Evolutionary conservation across 1,140 invertebrate species (phyloP), one percentile per base, ranked within the genome.

Genomic region (Panonychus citri): DNA sequence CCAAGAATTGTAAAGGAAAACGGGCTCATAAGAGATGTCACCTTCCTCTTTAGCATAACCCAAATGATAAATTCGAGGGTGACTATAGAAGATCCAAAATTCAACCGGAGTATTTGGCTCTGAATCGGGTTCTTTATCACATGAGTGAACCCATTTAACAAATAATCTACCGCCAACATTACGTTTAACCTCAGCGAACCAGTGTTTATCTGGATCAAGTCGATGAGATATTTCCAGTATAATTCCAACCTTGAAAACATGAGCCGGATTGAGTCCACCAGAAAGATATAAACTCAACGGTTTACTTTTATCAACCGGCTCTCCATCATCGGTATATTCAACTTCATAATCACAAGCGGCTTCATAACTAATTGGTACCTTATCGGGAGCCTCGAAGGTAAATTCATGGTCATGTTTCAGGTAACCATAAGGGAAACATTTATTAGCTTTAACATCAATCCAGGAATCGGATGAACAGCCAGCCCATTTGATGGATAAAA

Each of bases 121-220:
- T 3, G 37, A 13, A 7, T 54, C 52, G 4, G 21, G 24, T 2
- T n/a, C 25, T 19, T 19, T 46, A 2, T 54, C 34, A 19, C 28
- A 15, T 3, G 17, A 39, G 21, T 40, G 21, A 19, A 10, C 28
- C 55, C 55, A 56, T 39, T 51, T 28, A 4, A 56, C n/a, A n/a
- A 30, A n/a, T 10, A 56, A 39, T 26, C 55, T 24, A 3, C 55
- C 55, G 21, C 55, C 55, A 51, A 50, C 21, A 25, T 56, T 56
- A 3, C 26, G 1, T 8, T 42, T 37, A 15, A 56, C 34, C 15
- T 15, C 25, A 7, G 55, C 55, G 50, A 56, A 56, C 55, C 55
- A 56, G 24, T 50, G 30, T 25, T 50, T 49, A 24, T 56, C 27
- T 13, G 43, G 43, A 3, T 49, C 30, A 21, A 50, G n/a, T 15